Base-by-base conservation (phyloP, 2,113 vertebrate species). In the Paracanthobrama guichenoti region DNA sequence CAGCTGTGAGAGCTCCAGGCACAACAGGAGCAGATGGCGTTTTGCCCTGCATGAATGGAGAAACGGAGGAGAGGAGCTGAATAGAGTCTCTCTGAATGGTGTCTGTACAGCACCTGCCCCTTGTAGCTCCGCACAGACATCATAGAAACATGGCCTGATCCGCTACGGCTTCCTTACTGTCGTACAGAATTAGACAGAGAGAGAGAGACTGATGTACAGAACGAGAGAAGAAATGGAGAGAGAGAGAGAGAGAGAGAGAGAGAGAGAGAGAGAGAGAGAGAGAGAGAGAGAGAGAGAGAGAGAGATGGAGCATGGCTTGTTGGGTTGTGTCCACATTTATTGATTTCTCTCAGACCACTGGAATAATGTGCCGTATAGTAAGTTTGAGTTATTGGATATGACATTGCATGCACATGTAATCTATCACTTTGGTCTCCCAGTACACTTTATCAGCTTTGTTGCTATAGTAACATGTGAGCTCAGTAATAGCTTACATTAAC, bases 11-110 rank as follows among this genome's bases (percentile, higher is more conserved):
- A 97, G 97, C 97, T 98, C 95, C 93, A 96, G 97, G 97, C 97
- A 97, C 98, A 99, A 98, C 97, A 98, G 96, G 96, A 98, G 96
- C 97, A 99, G 97, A 99, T 99, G 98, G 98, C 98, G 97, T 98
- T 98, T 98, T 98, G 97, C 97, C 97, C 97, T 98, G 97, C 97
- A 98, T 99, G 98, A 99, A 98, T 98, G 96, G 96, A 95, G 94
- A 95, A 96, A 96, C 96, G 96, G 96, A 96, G 95, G 96, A 96
- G 96, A 94, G 93, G 95, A 95, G 77, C 94, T 99, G 97, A 99
- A 99, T 99, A 99, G 97, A 96, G 95, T 95, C 87, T 79, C 95
- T 96, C 93, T 98, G 97, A 99, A 99, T 99, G 97, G 98, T 97
- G 97, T 98, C 97, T 98, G 95, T 96, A 94, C 95, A 97, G 97